Conservation (phyloP, 2,113 vertebrate species). For the Silurus glanis region DNA sequence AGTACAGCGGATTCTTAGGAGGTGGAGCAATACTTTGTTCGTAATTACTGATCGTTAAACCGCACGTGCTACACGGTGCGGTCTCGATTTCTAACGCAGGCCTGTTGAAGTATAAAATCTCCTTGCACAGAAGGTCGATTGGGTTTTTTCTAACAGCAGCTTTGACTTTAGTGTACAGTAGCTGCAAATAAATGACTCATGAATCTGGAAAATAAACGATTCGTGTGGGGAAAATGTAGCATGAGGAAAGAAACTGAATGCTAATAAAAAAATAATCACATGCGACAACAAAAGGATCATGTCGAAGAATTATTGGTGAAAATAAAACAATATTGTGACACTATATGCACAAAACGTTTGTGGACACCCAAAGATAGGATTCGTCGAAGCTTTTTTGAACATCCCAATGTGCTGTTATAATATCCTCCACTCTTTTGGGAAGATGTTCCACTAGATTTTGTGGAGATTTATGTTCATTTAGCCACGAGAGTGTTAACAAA, state of each 20-base stretch:
- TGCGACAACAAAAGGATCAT: not conserved
- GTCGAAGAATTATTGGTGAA: not conserved
- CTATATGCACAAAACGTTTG: too few species aligned
- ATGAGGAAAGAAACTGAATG: not conserved
- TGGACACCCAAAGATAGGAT: too few species aligned
- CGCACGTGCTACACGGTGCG: not conserved
- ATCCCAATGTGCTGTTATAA: too few species aligned
- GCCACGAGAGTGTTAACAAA: too few species aligned
- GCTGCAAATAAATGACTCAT: not conserved
- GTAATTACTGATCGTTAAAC: slow-evolving; percentile 70
- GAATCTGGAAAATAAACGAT: not conserved
- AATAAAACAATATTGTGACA: not conserved
- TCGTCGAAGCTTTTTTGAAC: too few species aligned
- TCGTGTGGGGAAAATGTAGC: not conserved
- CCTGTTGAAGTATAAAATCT: not conserved
- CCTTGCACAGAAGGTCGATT: not conserved
- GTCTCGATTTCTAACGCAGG: not conserved
- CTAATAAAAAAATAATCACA: not conserved
- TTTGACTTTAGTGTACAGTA: not conserved
- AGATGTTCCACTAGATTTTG: too few species aligned
- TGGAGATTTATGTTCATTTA: too few species aligned
- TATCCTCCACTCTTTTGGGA: too few species aligned
- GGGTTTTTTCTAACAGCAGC: not conserved
- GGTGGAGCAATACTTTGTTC: slow-evolving; percentile 30
- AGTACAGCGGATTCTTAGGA: slow-evolving; percentile 16